Evolutionary conservation across 2,797 vertebrate genomes (phyloP).

Genomic region (Sphenopsis melanotis): DNA sequence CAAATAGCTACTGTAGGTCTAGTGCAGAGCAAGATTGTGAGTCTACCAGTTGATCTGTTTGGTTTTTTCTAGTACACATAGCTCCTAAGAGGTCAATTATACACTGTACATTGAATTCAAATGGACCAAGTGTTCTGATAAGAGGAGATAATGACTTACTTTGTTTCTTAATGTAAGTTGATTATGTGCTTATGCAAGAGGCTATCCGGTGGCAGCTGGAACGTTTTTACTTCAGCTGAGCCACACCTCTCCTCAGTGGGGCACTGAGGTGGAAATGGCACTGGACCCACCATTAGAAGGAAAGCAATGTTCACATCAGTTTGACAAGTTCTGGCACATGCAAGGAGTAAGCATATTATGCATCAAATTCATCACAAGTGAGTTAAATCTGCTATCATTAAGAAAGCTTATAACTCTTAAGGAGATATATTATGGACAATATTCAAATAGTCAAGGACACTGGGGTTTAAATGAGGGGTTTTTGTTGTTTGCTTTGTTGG

Average conservation of each 20-base stretch:
- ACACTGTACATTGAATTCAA: not conserved
- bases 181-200: slow-evolving; percentile 41
- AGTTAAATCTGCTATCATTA: not conserved
- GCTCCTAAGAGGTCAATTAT: not conserved
- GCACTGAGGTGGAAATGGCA: not conserved
- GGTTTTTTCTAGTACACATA: not conserved
- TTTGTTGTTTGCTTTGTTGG: not conserved
- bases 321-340: not conserved
- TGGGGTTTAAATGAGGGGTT: rapidly evolving
- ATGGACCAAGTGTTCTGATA: not conserved
- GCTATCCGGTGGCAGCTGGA: not conserved
- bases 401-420: not conserved
- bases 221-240: not conserved
- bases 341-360: not conserved
- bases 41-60: not conserved
- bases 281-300: not conserved
- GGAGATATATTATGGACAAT: not conserved
- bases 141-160: not conserved
- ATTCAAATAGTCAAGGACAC: not conserved
- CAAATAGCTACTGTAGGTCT: rapidly evolving
- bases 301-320: not conserved
- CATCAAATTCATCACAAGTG: not conserved
- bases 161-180: slow-evolving; percentile 36
- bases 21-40: not conserved
- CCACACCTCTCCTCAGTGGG: not conserved